A percentile compares a stretch with the other conserved stretches of the same genome.
Conservation (phyloP, 2,113 vertebrate genomes). For the Halichoerus grypus region DNA sequence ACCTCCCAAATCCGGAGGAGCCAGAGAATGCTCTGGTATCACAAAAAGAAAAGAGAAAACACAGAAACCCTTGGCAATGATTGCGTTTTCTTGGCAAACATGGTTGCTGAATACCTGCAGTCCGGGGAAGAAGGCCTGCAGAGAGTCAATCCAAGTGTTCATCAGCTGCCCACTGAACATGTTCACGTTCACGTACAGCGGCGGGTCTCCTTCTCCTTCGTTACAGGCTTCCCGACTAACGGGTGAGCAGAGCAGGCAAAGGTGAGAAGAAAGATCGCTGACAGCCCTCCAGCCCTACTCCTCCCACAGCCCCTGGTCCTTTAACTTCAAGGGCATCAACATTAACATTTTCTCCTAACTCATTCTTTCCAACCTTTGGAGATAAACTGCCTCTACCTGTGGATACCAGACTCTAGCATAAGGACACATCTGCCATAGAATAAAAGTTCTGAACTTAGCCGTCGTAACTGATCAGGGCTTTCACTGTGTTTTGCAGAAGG, state of each 20-base stretch:
- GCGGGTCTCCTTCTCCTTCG: constrained; percentile 97
- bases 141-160: constrained; percentile 99
- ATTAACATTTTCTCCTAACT: not conserved
- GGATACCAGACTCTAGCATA: not conserved
- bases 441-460: not conserved
- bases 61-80: not conserved
- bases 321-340: not conserved
- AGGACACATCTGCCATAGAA: not conserved
- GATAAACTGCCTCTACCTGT: not conserved
- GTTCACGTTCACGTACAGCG: constrained; percentile 98
- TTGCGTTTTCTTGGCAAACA: not conserved
- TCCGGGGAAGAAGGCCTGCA: constrained; percentile 99
- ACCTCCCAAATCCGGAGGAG: not conserved
- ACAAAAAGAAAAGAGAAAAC: not conserved
- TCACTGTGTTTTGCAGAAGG: not conserved
- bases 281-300: not conserved
- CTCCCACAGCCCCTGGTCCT: not conserved
- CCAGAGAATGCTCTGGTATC: not conserved
- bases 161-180: constrained; percentile 98
- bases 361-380: not conserved
- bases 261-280: not conserved
- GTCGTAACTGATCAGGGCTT: not conserved
- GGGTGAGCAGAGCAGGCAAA: not conserved
- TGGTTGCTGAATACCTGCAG: constrained; percentile 90
- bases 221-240: constrained; percentile 96